Evolutionary conservation across 2,888 invertebrate genomes (phyloP).

Genomic region (Crocallis elinguaria): DNA sequence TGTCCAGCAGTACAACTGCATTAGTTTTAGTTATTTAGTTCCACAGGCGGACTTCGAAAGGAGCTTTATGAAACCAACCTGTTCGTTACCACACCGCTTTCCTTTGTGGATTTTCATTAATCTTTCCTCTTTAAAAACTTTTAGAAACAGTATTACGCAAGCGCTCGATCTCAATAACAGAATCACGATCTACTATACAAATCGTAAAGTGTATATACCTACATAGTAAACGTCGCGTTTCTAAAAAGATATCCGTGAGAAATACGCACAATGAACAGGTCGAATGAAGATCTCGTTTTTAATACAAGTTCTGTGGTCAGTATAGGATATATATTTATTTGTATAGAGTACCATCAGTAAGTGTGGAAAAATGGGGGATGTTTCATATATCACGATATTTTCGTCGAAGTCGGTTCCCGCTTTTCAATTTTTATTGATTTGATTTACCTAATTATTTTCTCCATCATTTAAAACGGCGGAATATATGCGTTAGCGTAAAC

Average conservation of each 20-base stretch:
- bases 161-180: conserved; percentile 15
- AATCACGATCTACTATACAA: conserved; percentile 18
- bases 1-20: too few relatives aligned
- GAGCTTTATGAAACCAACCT: conserved; percentile 1
- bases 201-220: too few relatives aligned
- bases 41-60: neutral
- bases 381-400: too few relatives aligned
- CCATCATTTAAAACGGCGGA: too few relatives aligned
- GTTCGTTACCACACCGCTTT: conserved; percentile 3
- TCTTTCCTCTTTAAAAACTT: neutral
- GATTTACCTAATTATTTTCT: too few relatives aligned
- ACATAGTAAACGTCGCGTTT: conserved; percentile 3
- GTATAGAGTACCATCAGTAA: too few relatives aligned
- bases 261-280: conserved; percentile 1
- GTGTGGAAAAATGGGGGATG: too few relatives aligned
- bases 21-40: too few relatives aligned
- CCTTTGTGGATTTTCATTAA: conserved; percentile 14
- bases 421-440: too few relatives aligned
- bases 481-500: too few relatives aligned
- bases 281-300: neutral
- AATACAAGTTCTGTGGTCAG: neutral
- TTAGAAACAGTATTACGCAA: conserved; percentile 14
- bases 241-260: conserved; percentile 13
- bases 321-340: too few relatives aligned
- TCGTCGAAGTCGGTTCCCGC: too few relatives aligned